Conservation (phyloP, 2,888 invertebrate species). For the Aporophyla nigra region DNA sequence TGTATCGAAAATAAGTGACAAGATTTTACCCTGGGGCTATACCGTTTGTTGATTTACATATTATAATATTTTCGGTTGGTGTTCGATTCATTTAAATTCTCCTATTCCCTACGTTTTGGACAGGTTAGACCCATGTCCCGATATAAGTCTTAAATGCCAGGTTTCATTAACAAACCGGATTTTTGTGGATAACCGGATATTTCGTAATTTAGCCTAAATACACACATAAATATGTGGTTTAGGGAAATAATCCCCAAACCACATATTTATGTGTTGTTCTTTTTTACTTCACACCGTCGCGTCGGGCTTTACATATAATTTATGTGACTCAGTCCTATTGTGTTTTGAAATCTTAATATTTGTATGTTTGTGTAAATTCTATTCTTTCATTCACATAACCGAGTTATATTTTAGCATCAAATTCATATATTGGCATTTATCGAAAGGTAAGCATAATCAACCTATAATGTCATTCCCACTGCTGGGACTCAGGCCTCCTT, state of each 20-base stretch:
- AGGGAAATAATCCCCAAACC: conserved; percentile 3
- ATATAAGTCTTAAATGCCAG: conserved; percentile 1
- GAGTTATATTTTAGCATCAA: not conserved
- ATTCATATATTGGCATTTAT: not conserved
- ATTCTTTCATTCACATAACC: not conserved
- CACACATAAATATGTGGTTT: too few species aligned
- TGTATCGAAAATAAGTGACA: too few species aligned
- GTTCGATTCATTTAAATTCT: not conserved
- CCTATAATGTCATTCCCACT: too few species aligned
- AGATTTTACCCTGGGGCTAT: too few species aligned
- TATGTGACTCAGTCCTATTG: not conserved
- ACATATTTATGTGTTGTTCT: not conserved
- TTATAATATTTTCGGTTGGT: not conserved
- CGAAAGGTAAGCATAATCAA: too few species aligned
- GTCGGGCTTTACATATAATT: not conserved
- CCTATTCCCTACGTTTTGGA: not conserved
- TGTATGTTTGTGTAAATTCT: not conserved
- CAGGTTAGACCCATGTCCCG: not conserved
- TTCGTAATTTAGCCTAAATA: not conserved
- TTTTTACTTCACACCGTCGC: not conserved
- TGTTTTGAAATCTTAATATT: not conserved
- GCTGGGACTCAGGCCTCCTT: too few species aligned
- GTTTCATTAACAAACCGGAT: conserved; percentile 10
- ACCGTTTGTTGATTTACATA: too few species aligned
- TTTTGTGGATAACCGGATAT: conserved; percentile 1